Conservation (phyloP, 2,797 vertebrate species). For the Synaphobranchus kaupii region DNA sequence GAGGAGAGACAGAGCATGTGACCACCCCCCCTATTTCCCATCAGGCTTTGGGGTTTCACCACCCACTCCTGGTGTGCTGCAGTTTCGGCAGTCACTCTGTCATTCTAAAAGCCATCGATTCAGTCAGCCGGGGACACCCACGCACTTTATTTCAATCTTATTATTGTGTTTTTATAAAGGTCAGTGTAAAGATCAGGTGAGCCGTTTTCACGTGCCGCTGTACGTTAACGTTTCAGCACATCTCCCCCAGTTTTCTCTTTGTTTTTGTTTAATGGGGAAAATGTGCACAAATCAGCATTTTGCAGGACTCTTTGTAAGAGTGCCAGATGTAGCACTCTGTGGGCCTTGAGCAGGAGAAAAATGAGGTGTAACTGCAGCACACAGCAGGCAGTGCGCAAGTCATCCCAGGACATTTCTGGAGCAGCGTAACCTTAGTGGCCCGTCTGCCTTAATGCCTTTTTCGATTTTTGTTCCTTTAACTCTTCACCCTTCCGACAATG, state of each 20-base stretch:
- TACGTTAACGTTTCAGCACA: background rate
- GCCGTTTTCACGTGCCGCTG: background rate
- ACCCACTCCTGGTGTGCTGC: background rate
- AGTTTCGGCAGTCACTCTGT: background rate
- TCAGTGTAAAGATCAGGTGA: background rate
- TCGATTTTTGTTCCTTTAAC: background rate
- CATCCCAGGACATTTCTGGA: background rate
- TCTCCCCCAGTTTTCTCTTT: background rate
- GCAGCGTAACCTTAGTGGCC: background rate
- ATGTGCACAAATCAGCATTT: background rate
- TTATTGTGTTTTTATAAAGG: background rate
- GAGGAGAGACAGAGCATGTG: background rate
- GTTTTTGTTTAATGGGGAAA: background rate
- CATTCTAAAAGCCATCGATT: background rate
- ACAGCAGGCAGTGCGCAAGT: background rate
- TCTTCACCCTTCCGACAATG: background rate
- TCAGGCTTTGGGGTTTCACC: background rate
- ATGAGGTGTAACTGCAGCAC: background rate
- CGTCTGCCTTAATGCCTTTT: background rate
- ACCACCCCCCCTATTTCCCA: conserved; percentile 18
- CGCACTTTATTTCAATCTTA: background rate
- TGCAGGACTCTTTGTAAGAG: background rate
- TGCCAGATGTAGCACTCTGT: background rate
- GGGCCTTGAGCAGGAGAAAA: background rate
- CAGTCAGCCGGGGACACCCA: background rate